A percentile compares a stretch with the other conserved stretches of the same genome.
Conservation (phyloP, 2,888 invertebrate species). For the Pyrrhosoma nymphula region DNA sequence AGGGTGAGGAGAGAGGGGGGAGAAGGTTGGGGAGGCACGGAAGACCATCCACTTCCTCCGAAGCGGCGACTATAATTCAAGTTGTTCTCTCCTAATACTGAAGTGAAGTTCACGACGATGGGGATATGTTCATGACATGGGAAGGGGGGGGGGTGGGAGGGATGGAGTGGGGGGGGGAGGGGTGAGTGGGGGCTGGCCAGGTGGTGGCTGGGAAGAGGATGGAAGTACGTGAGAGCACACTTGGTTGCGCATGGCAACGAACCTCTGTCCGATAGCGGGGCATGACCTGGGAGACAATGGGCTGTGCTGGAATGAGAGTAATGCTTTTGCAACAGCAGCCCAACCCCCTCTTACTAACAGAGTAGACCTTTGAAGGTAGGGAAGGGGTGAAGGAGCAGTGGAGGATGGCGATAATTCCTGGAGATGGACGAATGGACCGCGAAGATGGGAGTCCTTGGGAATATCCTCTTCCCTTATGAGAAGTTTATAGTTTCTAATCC, state of each 20-base stretch:
- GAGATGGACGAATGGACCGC: neutral
- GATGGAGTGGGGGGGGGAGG: neutral
- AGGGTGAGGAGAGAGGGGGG: neutral
- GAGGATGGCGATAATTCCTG: neutral
- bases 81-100: neutral
- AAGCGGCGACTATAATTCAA: neutral
- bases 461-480: neutral
- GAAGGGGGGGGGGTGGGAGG: neutral
- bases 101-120: constrained; percentile 1
- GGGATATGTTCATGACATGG: neutral
- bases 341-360: neutral
- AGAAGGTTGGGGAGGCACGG: neutral
- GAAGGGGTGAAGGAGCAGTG: neutral
- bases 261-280: constrained; percentile 28
- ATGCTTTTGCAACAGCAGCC: neutral
- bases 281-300: constrained; percentile 27
- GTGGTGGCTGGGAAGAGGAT: neutral
- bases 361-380: neutral
- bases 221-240: neutral
- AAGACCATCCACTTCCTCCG: neutral
- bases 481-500: no score
- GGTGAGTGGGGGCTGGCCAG: neutral
- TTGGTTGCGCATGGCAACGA: constrained; percentile 31
- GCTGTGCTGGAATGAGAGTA: neutral
- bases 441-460: neutral